A percentile compares a stretch with the other conserved stretches of the same genome.
phyloP scores from a whole-genome alignment of 2,113 vertebrate genomes.

The Pseudonaja textilis region DNA sequence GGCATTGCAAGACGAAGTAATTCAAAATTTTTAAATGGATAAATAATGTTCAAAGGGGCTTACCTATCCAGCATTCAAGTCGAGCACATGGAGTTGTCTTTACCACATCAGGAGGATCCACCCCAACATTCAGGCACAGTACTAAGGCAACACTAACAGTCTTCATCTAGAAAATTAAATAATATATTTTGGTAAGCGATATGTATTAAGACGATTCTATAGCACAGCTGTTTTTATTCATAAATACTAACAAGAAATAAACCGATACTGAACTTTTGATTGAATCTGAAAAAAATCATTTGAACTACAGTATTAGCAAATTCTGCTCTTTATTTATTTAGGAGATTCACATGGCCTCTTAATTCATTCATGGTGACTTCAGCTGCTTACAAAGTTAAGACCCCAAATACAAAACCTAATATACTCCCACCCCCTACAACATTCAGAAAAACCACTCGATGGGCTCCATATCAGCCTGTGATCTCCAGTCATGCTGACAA shows the following conservation, averaged over 20 bases:
- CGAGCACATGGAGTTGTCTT: conserved; percentile 97
- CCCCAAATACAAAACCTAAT: not conserved
- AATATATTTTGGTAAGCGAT: not conserved
- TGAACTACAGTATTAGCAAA: not conserved
- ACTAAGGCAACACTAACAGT: conserved; percentile 98
- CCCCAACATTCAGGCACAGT: conserved; percentile 94
- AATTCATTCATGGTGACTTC: not conserved
- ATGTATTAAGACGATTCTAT: not conserved
- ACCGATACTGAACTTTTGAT: not conserved
- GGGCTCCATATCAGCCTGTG: not conserved
- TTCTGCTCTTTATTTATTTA: not conserved
- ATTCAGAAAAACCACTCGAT: not conserved
- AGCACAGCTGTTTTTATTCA: not conserved
- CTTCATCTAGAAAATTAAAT: conserved; percentile 86
- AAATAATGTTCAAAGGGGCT: conserved; percentile 46
- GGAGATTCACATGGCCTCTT: not conserved
- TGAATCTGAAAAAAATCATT: not conserved
- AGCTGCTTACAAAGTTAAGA: not conserved
- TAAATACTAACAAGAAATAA: not conserved
- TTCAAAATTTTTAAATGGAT: not conserved
- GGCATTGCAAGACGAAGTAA: not conserved
- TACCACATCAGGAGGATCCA: conserved; percentile 97
- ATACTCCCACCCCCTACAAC: not conserved
- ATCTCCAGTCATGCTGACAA: not conserved
- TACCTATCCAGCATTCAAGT: conserved; percentile 97